These are phyloP conservation scores for Aphaenogaster ashmeadi DNA, from an alignment of 1,140 invertebrate genomes.

Conservation along the genomic window DNA sequence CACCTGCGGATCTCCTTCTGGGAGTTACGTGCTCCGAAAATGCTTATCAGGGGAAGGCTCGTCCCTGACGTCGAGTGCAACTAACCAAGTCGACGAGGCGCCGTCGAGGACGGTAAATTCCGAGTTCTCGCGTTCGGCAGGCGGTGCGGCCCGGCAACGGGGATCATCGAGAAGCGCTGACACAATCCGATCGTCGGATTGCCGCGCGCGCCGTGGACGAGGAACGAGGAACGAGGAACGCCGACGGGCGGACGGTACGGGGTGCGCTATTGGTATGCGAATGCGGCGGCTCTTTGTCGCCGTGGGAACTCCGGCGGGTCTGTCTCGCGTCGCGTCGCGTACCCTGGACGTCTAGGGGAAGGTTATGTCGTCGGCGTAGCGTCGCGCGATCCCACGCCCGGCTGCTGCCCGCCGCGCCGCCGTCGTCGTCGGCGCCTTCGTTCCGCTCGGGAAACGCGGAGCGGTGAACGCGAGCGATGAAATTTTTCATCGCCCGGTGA, in stretches of 20 bases:
- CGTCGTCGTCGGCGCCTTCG: constrained; percentile 19
- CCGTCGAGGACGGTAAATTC: constrained; percentile 2
- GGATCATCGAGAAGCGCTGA: background rate
- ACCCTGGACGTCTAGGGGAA: background rate
- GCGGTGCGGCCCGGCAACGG: background rate
- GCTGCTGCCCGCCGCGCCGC: background rate
- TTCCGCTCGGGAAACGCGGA: constrained; percentile 57
- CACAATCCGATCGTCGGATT: background rate
- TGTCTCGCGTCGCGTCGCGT: constrained; percentile 3
- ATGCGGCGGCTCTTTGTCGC: constrained; percentile 11
- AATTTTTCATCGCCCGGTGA: constrained; percentile 70
- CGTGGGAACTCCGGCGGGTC: constrained; percentile 11
- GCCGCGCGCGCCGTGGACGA: background rate
- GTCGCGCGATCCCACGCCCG: too few relatives aligned
- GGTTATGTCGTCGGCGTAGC: constrained; percentile 11
- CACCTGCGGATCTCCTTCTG: constrained; percentile 17
- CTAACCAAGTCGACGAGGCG: background rate
- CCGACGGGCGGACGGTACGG: background rate
- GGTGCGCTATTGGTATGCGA: constrained; percentile 7
- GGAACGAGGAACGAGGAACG: background rate
- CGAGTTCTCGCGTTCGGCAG: background rate
- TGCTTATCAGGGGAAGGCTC: constrained; percentile 14
- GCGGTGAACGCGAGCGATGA: constrained; percentile 59
- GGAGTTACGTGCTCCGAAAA: constrained; percentile 25
- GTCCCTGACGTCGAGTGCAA: background rate